Evolutionary conservation across 2,888 invertebrate species (phyloP).

Genomic region (Clitarchus hookeri): DNA sequence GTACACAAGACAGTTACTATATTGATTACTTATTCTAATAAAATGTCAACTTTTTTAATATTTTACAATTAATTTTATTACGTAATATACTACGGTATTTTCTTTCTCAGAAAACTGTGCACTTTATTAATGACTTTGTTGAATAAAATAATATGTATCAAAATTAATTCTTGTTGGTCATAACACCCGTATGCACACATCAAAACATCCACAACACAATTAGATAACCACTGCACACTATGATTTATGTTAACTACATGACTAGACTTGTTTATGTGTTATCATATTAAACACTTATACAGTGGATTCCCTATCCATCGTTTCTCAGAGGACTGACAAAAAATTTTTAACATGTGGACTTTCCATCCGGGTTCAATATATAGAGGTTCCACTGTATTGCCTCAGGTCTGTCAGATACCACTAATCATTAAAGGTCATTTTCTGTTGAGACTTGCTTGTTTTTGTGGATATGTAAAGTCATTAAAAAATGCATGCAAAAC

Average conservation of each 20-base stretch:
- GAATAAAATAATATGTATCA: background rate
- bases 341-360: too few species aligned
- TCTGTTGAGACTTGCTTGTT: background rate
- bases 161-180: background rate
- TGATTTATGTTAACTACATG: background rate
- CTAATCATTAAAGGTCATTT: background rate
- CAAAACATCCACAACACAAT: conserved; percentile 4
- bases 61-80: background rate
- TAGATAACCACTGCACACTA: background rate
- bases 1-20: background rate
- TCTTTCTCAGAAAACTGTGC: background rate
- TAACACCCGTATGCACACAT: background rate
- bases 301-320: too few species aligned
- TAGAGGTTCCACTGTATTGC: too few species aligned
- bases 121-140: background rate
- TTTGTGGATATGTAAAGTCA: background rate
- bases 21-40: background rate
- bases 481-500: background rate
- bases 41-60: background rate
- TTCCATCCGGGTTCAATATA: too few species aligned
- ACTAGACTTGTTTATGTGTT: background rate
- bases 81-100: background rate
- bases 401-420: background rate
- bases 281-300: background rate
- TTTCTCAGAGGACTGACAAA: too few species aligned